A percentile compares a stretch with the other conserved stretches of the same genome.
Evolutionary conservation across 2,888 invertebrate genomes (phyloP).

Genomic region (Agrypnus murinus): DNA sequence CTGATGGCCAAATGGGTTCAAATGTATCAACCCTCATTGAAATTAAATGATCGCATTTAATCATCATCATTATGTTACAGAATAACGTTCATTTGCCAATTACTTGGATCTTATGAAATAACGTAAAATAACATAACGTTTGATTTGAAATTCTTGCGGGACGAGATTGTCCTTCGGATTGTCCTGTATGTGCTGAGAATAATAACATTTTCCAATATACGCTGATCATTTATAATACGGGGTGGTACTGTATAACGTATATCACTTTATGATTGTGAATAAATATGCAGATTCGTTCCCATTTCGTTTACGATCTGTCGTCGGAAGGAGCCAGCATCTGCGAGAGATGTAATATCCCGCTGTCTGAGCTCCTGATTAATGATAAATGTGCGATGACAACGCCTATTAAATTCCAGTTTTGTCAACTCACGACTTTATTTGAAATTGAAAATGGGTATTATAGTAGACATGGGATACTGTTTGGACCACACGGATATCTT

Average conservation of each 20-base stretch:
- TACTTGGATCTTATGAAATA: too few species aligned
- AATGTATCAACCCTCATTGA: too few species aligned
- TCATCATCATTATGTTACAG: too few species aligned
- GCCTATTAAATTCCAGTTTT: conserved; percentile 50
- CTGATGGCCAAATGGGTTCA: too few species aligned
- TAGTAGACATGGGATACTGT: too few species aligned
- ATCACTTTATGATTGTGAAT: conserved; percentile 65
- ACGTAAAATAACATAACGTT: too few species aligned
- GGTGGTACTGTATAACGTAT: conserved; percentile 48
- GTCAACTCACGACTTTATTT: conserved; percentile 48
- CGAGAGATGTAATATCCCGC: conserved; percentile 70
- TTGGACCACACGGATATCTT: too few species aligned
- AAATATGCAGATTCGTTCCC: conserved; percentile 70
- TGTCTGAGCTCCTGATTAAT: conserved; percentile 69
- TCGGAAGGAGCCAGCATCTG: conserved; percentile 67
- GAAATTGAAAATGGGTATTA: conserved; percentile 33
- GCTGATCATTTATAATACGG: conserved; percentile 56
- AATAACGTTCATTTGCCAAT: too few species aligned
- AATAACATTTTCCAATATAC: conserved; percentile 51
- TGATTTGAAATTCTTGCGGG: conserved; percentile 33
- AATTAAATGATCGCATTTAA: too few species aligned
- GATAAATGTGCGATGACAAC: conserved; percentile 64
- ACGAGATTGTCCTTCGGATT: too few species aligned
- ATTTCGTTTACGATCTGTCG: conserved; percentile 68
- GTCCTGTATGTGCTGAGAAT: conserved; percentile 39